phyloP scores from a whole-genome alignment of 2,113 vertebrate species.

The Nematolebias whitei region DNA sequence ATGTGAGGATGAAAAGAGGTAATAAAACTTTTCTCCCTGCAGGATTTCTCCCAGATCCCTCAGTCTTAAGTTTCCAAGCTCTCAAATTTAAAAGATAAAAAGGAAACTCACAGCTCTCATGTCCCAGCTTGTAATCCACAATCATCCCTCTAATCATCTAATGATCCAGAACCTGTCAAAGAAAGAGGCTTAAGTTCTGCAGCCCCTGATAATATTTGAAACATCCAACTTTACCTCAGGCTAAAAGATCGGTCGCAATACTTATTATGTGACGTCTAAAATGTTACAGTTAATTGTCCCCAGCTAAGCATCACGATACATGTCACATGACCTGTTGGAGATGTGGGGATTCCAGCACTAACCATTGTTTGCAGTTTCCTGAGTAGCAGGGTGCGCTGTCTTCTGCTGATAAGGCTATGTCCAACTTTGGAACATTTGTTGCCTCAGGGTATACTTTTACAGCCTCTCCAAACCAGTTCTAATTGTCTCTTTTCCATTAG shows the following conservation, averaged over 20 bases:
- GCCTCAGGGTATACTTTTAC: too few relatives aligned
- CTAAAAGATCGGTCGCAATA: too few relatives aligned
- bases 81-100: background rate
- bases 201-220: background rate
- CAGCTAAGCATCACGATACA: too few relatives aligned
- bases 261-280: background rate
- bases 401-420: too few relatives aligned
- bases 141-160: background rate
- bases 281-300: too few relatives aligned
- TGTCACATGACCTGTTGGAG: too few relatives aligned
- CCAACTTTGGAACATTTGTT: too few relatives aligned
- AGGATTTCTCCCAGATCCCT: background rate
- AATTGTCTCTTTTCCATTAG: too few relatives aligned
- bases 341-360: too few relatives aligned
- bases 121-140: background rate
- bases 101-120: background rate
- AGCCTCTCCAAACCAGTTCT: too few relatives aligned
- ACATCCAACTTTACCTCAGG: background rate
- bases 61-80: background rate
- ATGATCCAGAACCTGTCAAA: background rate
- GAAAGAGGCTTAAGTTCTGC: background rate
- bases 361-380: too few relatives aligned
- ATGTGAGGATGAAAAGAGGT: background rate
- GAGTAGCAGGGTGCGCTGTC: too few relatives aligned
- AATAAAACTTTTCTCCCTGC: background rate